Conservation (phyloP, 2,113 vertebrate genomes). For the Amazona guildingii region DNA sequence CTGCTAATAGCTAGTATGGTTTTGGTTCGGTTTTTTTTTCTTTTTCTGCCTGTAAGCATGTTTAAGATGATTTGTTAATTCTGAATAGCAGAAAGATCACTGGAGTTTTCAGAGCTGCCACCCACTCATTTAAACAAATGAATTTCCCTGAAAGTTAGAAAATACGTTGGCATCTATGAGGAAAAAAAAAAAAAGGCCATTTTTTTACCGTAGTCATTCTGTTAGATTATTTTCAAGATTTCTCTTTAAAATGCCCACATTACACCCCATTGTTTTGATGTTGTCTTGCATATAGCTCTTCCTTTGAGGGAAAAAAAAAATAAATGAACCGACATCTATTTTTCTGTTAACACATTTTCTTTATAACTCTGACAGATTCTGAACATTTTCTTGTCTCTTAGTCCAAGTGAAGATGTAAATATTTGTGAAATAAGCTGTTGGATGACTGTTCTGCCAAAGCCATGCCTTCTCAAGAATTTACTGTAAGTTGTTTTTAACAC, state of each 20-base stretch:
- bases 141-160: not conserved
- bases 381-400: not conserved
- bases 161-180: not conserved
- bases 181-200: not conserved
- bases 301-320: accelerated
- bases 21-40: not conserved
- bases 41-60: accelerated
- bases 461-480: constrained; percentile 67
- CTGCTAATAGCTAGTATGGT: not conserved
- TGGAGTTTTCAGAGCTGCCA: not conserved
- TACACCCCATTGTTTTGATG: accelerated
- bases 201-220: not conserved
- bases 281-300: not conserved
- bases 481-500: constrained; percentile 48
- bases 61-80: not conserved
- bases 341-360: not conserved
- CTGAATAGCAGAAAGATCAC: not conserved
- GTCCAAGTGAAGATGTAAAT: not conserved
- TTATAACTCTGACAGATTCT: not conserved
- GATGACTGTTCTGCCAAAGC: not conserved
- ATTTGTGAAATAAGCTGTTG: not conserved
- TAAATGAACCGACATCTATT: no score
- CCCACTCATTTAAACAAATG: accelerated
- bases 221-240: not conserved
- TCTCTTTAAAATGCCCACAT: not conserved